Evolutionary conservation across 2,888 invertebrate genomes (phyloP), one percentile per base, ranked within the genome.

Genomic region (Nysson spinosus): DNA sequence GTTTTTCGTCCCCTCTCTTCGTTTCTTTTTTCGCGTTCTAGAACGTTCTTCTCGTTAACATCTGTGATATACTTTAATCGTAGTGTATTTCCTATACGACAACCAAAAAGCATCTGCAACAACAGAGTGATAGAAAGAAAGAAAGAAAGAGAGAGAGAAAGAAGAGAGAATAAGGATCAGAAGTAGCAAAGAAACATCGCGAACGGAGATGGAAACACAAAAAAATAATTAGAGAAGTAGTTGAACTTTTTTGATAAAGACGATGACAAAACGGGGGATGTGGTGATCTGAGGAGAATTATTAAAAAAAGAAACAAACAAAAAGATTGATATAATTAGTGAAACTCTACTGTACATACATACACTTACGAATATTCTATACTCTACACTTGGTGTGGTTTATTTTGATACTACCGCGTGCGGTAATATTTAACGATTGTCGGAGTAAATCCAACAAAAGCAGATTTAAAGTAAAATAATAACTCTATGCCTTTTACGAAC

Each of bases 11-110:
- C 66, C 80, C 79, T 76, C 60, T 78, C 75, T 74, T 66, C 77
- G 39, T 57, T 52, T 54, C 20, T 22, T 39, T 51, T 74, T 76
- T 69, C 66, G 79, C 75, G 69, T 81, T 70, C 64, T 80, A 82
- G 79, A 80, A 74, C 62, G 69, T 81, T 83, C 80, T 83, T 77
- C 78, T 83, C 79, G 80, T 85, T 84, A 80, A 85, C 80, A 84
- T 85, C 85, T 85, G 85, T 85, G 85, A 85, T 85, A 85, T 84
- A 84, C 82, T 83, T 83, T 83, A 83, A 83, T 81, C 79, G 80
- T 84, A 84, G 82, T 75, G 69, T 83, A 81, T 83, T 82, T 80
- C 78, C 81, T 80, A 51, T 46, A 78, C 65, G 67, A 69, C 49
- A 52, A 46, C 40, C n/a, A n/a, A n/a, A 44, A 24, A 56, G 62